A percentile compares a stretch with the other conserved stretches of the same genome.
Conservation (phyloP, 2,113 vertebrate genomes). For the Nestor notabilis region DNA sequence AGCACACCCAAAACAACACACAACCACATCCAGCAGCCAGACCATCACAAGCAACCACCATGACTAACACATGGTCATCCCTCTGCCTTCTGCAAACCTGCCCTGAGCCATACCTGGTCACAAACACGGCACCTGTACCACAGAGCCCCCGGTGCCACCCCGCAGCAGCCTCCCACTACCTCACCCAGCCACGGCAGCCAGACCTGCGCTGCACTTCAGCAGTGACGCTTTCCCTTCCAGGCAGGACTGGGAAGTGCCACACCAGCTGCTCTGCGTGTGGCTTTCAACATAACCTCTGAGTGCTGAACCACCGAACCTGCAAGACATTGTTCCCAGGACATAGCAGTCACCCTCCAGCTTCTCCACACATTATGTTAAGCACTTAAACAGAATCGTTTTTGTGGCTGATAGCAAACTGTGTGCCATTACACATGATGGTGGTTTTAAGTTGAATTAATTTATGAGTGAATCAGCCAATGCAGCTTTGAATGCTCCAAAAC, state of each 20-base stretch:
- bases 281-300: background rate
- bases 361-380: fast-evolving
- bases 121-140: background rate
- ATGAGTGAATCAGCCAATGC: background rate
- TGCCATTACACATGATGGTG: background rate
- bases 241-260: fast-evolving
- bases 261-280: fast-evolving
- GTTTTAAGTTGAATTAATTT: background rate
- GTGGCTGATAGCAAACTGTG: background rate
- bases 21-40: background rate
- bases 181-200: fast-evolving
- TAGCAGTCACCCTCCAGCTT: background rate
- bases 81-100: background rate
- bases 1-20: background rate
- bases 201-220: fast-evolving
- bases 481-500: background rate
- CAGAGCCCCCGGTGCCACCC: background rate
- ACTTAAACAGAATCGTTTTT: fast-evolving
- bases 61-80: fast-evolving
- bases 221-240: fast-evolving
- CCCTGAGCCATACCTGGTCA: background rate
- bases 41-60: fast-evolving
- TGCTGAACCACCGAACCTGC: background rate
- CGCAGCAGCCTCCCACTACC: background rate
- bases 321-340: background rate